Evolutionary conservation across 2,888 invertebrate genomes (phyloP), one percentile per base, ranked within the genome.

Genomic region (Brenthis hecate): DNA sequence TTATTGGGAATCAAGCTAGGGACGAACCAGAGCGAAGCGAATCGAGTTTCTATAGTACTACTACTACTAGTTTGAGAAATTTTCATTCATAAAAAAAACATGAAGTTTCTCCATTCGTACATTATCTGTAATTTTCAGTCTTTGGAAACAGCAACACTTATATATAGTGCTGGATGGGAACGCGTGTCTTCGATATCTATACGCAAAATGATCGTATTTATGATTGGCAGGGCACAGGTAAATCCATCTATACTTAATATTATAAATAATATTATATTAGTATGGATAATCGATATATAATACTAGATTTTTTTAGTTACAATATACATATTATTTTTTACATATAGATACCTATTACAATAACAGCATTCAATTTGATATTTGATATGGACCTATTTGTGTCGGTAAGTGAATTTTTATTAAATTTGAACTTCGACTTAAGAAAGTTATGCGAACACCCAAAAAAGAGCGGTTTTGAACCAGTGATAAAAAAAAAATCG

Each of bases 121-220:
- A 28, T 28, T 28, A 5, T 62, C 55, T 71, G 13, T 56, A 55
- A 57, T 14, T 64, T 76, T 65, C 72, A 85, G 85, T 80, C 84
- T 0, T 32, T 72, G 13, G 80, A 82, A 32, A 81, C 82, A 0
- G 75, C 87, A 0, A 78, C 76, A 0, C 70, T 72, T 14, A 66
- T 88, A 36, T 88, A 88, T 77, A 77, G 84, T 69, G 73, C 84
- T 72, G 87, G 88, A 0, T 88, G 88, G 88, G 88, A 88, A 78
- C 23, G 51, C 0, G 73, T 80, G 0, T 51, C 72, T 1, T 75
- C 78, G 5, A 74, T 65, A 57, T 54, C 76, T 13, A 72, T 83
- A 11, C 73, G 81, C 4, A 80, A 74, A 43, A 77, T 80, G 72
- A 23, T 87, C 1, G 50, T 73, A 4, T 84, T 83, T 72, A 84